Evolutionary conservation across 2,113 vertebrate species (phyloP), one percentile per base, ranked within the genome.

Genomic region (Cyprinodon brontotheroides): DNA sequence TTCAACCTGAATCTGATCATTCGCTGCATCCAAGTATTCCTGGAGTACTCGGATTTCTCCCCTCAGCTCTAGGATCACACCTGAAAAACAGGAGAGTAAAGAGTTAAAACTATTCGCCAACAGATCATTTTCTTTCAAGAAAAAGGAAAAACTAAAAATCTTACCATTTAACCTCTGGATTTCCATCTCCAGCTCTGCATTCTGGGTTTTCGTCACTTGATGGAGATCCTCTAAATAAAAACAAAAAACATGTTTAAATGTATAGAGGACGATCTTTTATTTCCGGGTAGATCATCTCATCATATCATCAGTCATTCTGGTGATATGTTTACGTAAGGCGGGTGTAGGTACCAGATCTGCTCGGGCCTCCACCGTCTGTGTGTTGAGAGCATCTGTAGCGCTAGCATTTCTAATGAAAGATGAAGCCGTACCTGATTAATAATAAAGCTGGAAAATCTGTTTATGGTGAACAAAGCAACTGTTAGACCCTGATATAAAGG

Each of bases 1-100:
- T 68, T 40, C 15, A 93, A 96, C 95, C 92, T 95, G 94, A 74
- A 94, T 91, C 70, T 94, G 78, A 20, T 94, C 94, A 71, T 95
- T 95, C 43, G 95, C 91, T 11, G 40, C 17, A 53, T 95, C 94
- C 53, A 95, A 77, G 77, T 95, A 95, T 50, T 48, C 75, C 80
- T 95, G 91, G 17, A 96, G 11, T 2, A 73, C 91, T 61, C 48
- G 74, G 59, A 89, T 73, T 50, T 96, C 95, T 65, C 91, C 89
- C 41, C 62, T 88, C 60, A 95, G 81, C 66, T 94, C 93, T 37
- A 68, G 78, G 60, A 95, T 90, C 48, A 91, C 78, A 85, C 65
- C 95, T 95, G 72, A 14, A 74, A 87, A 82, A 81, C 3, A 71
- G 11, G 29, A 29, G 29, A n/a, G n/a, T 20, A 57, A 6, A 8